Base-by-base conservation (phyloP, 2,797 vertebrate genomes). In the Rhinoraja longicauda region DNA sequence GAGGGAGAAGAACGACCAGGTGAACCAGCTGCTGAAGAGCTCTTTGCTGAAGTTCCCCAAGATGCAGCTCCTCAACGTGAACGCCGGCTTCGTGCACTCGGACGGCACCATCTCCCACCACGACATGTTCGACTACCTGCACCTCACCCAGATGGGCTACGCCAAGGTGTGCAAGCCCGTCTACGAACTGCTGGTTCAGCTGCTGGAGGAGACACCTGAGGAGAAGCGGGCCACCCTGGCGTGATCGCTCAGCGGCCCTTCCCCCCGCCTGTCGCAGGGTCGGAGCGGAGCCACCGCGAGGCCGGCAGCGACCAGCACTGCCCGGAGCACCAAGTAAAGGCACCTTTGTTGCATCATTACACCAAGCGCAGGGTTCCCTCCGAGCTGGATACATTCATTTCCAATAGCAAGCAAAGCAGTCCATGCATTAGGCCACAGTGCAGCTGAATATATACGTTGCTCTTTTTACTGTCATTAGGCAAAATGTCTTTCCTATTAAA, bases 51-150 rank as follows among this genome's bases (percentile, higher is more conserved):
- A 96, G 1, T 96, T 99, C 78, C 94, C 96, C 93, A 97, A 96
- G 0, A 97, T 97, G 86, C 98, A 98, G 96, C 96, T 99, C 78
- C 96, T 99, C 95, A 98, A 99, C 0, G 96, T 97, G 93, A 97
- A 98, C 19, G 95, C 93, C 0, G 96, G 97, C 94, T 98, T 99
- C 4, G 97, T 99, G 95, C 98, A 99, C 96, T 98, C 98, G 0
- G 98, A 99, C 1, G 98, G 98, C 94, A 96, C 98, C 96, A 97
- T 99, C 96, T 97, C 97, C 93, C 96, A 95, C 94, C 97, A 98
- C 93, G 98, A 98, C 96, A 99, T 99, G 98, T 99, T 99, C 90
- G 98, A 99, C 95, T 99, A 98, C 96, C 98, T 99, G 94, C 98
- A 99, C 96, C 97, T 99, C 95, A 99, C 98, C 0, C 95, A 97